Percentiles rank a stretch among this genome's conserved stretches.
These are phyloP conservation scores for Festucalex cinctus DNA, from an alignment of 2,113 vertebrate genomes.

Conservation along the genomic window DNA sequence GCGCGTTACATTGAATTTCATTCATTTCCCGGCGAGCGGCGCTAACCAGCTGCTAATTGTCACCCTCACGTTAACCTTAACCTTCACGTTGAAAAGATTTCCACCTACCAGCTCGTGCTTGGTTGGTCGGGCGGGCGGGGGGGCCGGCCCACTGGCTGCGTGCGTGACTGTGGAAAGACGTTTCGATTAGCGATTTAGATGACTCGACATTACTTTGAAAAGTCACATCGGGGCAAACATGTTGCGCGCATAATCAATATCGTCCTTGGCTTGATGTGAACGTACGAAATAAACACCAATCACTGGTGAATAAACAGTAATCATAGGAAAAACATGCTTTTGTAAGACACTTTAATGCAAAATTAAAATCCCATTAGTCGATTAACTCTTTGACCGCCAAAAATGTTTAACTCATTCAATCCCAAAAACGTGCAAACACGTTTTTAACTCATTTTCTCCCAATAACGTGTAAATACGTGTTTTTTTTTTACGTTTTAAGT, in stretches of 20 bases:
- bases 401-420: too few species aligned
- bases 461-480: too few species aligned
- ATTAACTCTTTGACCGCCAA: too few species aligned
- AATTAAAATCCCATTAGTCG: too few species aligned
- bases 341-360: too few species aligned
- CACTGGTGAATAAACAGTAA: too few species aligned
- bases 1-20: background rate
- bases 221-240: constrained; percentile 20
- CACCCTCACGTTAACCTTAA: background rate
- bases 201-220: background rate
- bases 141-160: background rate
- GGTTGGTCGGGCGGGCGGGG: background rate
- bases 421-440: too few species aligned
- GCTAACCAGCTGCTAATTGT: background rate
- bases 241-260: constrained; percentile 40
- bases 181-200: background rate
- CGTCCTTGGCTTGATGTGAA: constrained; percentile 23
- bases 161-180: background rate
- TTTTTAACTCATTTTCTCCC: too few species aligned
- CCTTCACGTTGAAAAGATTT: background rate
- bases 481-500: too few species aligned
- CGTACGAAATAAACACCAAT: too few species aligned
- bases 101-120: background rate
- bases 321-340: too few species aligned
- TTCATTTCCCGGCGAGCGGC: background rate